Percentiles rank a stretch among this genome's conserved stretches.
Evolutionary conservation across 1,140 invertebrate species (phyloP).

Genomic region (Zaprionus tsacasi): DNA sequence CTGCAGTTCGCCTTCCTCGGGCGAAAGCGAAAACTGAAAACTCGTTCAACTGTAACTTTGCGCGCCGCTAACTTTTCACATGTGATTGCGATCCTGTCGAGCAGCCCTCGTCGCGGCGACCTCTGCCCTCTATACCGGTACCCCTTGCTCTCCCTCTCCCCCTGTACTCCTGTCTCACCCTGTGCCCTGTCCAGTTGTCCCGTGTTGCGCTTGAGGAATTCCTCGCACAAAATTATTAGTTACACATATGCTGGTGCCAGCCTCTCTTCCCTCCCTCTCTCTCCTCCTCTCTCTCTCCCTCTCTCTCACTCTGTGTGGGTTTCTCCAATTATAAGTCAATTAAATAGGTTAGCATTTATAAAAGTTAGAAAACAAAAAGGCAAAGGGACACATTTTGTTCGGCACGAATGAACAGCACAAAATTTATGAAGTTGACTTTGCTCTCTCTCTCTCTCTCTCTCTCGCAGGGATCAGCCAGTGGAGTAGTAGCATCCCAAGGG

Average conservation of each 20-base stretch:
- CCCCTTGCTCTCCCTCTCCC: background rate
- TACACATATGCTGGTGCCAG: slow-evolving; percentile 66
- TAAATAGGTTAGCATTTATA: slow-evolving; percentile 77
- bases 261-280: background rate
- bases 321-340: slow-evolving; percentile 84
- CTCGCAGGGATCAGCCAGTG: slow-evolving; percentile 41
- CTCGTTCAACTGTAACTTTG: slow-evolving; percentile 70
- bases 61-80: slow-evolving; percentile 73
- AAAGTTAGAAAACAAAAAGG: slow-evolving; percentile 74
- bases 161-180: background rate
- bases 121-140: background rate
- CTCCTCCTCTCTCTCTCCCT: background rate
- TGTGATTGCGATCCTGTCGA: slow-evolving; percentile 63
- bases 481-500: slow-evolving; percentile 23
- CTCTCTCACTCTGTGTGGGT: slow-evolving; percentile 46
- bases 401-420: slow-evolving; percentile 66
- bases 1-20: slow-evolving; percentile 16
- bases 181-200: background rate
- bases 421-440: slow-evolving; percentile 63
- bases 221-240: slow-evolving; percentile 78
- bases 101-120: slow-evolving; percentile 8
- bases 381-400: slow-evolving; percentile 81
- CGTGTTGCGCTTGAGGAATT: slow-evolving; percentile 81
- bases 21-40: slow-evolving; percentile 29
- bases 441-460: background rate